Evolutionary conservation across 2,888 invertebrate species (phyloP), one percentile per base, ranked within the genome.

Genomic region (Polydrusus tereticollis): DNA sequence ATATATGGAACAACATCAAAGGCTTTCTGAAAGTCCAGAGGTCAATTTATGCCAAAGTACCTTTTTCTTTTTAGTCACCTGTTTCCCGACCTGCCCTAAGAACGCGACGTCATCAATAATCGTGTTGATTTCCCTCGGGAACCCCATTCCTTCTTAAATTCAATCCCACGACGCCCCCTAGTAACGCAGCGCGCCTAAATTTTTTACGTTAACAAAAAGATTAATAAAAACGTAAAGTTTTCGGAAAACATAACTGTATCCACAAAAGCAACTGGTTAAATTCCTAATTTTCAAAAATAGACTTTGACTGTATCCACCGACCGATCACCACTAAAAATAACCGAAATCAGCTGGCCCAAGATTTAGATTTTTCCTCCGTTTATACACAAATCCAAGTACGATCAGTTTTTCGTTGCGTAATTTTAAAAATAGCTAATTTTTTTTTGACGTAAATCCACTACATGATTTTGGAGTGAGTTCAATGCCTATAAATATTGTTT

Each of bases 401-500:
- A 59, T 43, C 59, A 16, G 38, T 43, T 41, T 23, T 59, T 43
- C 7, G 18, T 59, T 59, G 33, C 59, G 59, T 41, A 59, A 41
- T 59, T 59, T 41, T 23, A 59, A 59, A 59, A 41, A 59, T 59
- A 58, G n/a, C 43, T 36, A 36, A 16, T 21, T 36, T 38, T 57
- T 59, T 59, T 59, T 59, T 59, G 59, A 59, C 59, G 59, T 59
- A 41, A 59, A 14, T 21, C 26, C 14, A 55, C 16, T 55, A 41
- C 59, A 59, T 59, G 59, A 41, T 26, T 59, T 59, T 41, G 43
- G 41, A 41, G 41, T 59, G 59, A 59, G 41, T 59, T 59, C 59
- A 59, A 41, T 26, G 59, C 23, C 59, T 59, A 59, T 59, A 43
- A 41, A 55, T 55, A 55, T 55, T 55, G 52, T 55, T 55, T 55